Base-by-base conservation (phyloP, 2,888 invertebrate species). In the Epiblema foenella region DNA sequence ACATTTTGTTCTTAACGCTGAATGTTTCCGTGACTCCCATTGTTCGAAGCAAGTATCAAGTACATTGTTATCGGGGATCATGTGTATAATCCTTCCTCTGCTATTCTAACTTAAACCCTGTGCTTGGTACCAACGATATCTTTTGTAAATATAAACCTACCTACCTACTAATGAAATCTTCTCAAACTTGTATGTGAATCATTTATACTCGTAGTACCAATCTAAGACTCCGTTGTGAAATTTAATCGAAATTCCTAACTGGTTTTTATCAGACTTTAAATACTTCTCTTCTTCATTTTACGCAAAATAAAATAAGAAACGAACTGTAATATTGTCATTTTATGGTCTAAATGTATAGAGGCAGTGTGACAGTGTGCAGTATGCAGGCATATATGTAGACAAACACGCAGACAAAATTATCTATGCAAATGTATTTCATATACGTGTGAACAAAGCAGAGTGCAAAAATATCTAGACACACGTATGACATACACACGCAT, bases 11-110 rank as follows among this genome's bases (percentile, higher is more conserved):
- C 74, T 75, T 77, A 67, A 51, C 68, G 2, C 17, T 24, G 46
- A 68, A 74, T 65, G 75, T 75, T 74, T 67, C 73, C 65, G 54
- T 70, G 63, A 51, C 75, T 51, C 52, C 71, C 73, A 78, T 78
- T 78, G 78, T 78, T 77, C 65, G 39, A 56, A 57, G 72, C 72
- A 73, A 70, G 76, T 74, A 75, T 58, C 74, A 60, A 66, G 69
- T 70, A 68, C 72, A 62, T 66, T 68, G 69, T 64, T 72, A 73
- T 74, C 67, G 39, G 69, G 68, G 72, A 60, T 72, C 67, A 42
- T 62, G 67, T 67, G 56, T 56, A 51, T 24, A 65, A 68, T 51
- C 56, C 18, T 18, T 29, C n/a, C n/a, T n/a, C 49, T 56, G 57
- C 39, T 49, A 39, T 24, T 12, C 17, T 10, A 56, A 62, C 56